phyloP scores from a whole-genome alignment of 2,888 invertebrate species.

The Protonemura montana region DNA sequence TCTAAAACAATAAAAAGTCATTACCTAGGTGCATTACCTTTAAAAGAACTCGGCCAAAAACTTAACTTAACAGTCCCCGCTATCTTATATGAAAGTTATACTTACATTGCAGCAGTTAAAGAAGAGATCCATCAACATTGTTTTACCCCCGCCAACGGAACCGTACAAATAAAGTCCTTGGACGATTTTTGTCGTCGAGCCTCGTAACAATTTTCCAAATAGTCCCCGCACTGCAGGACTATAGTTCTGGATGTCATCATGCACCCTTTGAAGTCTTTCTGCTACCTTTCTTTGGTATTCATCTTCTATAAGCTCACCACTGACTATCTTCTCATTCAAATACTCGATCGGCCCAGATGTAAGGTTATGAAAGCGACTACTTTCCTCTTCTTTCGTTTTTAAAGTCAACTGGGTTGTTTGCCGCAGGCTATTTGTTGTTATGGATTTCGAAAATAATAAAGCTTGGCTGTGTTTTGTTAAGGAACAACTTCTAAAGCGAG shows the following conservation, averaged over 20 bases:
- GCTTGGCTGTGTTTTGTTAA: constrained; percentile 12
- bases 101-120: constrained; percentile 75
- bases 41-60: not conserved
- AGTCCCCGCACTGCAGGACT: constrained; percentile 61
- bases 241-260: constrained; percentile 69
- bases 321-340: constrained; percentile 48
- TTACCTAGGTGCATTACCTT: not conserved
- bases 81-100: too few relatives aligned
- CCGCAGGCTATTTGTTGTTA: not conserved
- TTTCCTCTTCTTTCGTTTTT: constrained; percentile 32
- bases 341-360: constrained; percentile 40
- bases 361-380: constrained; percentile 18
- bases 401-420: constrained; percentile 13
- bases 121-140: constrained; percentile 99
- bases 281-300: constrained; percentile 76
- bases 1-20: constrained; percentile 58
- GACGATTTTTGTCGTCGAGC: constrained; percentile 62
- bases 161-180: constrained; percentile 90
- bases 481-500: not conserved
- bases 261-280: constrained; percentile 73
- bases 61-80: not conserved
- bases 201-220: constrained; percentile 57
- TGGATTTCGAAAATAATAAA: not conserved
- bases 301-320: constrained; percentile 65
- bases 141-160: constrained; percentile 95